Evolutionary conservation across 2,888 invertebrate genomes (phyloP).

Genomic region (Sepioteuthis lessoniana): DNA sequence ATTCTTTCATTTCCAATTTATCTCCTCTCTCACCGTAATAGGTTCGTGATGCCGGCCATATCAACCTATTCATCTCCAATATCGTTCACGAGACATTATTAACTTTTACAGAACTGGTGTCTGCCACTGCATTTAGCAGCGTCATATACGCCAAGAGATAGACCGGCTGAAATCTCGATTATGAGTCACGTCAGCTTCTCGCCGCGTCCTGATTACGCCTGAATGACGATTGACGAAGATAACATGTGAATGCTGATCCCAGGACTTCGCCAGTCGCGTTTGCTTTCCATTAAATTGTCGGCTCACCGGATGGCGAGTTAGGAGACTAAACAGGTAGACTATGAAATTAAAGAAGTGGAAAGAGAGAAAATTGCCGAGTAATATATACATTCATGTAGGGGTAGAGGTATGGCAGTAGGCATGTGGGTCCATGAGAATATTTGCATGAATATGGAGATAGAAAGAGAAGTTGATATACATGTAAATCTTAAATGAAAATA

Average conservation of each 20-base stretch:
- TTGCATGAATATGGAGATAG: neutral
- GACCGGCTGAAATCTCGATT: neutral
- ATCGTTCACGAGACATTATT: neutral
- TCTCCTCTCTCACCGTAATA: neutral
- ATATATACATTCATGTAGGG: neutral
- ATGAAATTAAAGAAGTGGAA: neutral
- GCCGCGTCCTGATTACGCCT: neutral
- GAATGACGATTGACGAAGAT: slow-evolving; percentile 33
- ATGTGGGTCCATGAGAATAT: neutral
- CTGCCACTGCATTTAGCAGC: neutral
- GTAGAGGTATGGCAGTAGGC: neutral
- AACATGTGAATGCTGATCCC: slow-evolving; percentile 1
- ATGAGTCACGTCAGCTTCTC: slow-evolving; percentile 9
- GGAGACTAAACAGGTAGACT: neutral
- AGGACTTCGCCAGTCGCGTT: slow-evolving; percentile 3
- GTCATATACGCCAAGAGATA: neutral
- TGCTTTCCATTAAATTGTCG: slow-evolving; percentile 14
- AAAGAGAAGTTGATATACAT: neutral
- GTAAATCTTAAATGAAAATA: neutral
- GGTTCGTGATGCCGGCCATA: neutral
- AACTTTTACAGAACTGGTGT: slow-evolving; percentile 33
- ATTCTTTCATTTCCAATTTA: neutral
- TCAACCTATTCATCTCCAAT: neutral
- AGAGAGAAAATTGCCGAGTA: neutral
- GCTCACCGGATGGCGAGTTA: neutral